phyloP scores from a whole-genome alignment of 2,888 invertebrate species.

The Drosophila meridionalis region DNA sequence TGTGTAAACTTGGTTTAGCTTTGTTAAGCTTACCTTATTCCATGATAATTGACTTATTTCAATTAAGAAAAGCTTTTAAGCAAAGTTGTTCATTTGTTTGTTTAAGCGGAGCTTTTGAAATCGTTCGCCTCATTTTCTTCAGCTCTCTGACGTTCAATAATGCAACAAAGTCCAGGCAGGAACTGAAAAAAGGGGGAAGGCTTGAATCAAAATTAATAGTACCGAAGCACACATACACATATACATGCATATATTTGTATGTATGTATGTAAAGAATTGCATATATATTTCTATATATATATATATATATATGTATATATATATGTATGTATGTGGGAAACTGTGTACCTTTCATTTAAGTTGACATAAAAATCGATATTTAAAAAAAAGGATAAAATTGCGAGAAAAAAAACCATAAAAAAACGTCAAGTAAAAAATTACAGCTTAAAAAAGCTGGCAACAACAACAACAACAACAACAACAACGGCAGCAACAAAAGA shows the following conservation, averaged over 20 bases:
- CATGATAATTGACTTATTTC: neutral
- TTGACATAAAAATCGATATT: slow-evolving; percentile 82
- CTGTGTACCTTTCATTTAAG: slow-evolving; percentile 81
- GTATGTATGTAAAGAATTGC: slow-evolving; percentile 43
- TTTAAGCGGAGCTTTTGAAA: slow-evolving; percentile 38
- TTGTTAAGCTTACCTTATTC: neutral
- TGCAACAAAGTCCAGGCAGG: slow-evolving; percentile 23
- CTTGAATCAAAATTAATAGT: slow-evolving; percentile 47
- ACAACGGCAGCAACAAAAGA: slow-evolving; percentile 44
- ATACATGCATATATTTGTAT: neutral
- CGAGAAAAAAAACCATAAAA: slow-evolving; percentile 62
- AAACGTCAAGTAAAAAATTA: slow-evolving; percentile 79
- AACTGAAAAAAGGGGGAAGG: neutral
- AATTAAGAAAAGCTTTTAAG: neutral
- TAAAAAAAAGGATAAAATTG: slow-evolving; percentile 78
- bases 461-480: slow-evolving; percentile 52
- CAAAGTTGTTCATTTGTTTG: neutral
- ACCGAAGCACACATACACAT: slow-evolving; percentile 36
- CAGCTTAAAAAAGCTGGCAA: slow-evolving; percentile 74
- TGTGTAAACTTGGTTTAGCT: neutral
- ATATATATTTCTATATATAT: slow-evolving; percentile 40
- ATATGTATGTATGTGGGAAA: slow-evolving; percentile 67
- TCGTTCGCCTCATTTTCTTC: slow-evolving; percentile 32
- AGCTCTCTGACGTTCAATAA: slow-evolving; percentile 38
- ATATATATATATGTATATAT: slow-evolving; percentile 59